Evolutionary conservation across 2,888 invertebrate genomes (phyloP).

Genomic region (Agriopis marginaria): DNA sequence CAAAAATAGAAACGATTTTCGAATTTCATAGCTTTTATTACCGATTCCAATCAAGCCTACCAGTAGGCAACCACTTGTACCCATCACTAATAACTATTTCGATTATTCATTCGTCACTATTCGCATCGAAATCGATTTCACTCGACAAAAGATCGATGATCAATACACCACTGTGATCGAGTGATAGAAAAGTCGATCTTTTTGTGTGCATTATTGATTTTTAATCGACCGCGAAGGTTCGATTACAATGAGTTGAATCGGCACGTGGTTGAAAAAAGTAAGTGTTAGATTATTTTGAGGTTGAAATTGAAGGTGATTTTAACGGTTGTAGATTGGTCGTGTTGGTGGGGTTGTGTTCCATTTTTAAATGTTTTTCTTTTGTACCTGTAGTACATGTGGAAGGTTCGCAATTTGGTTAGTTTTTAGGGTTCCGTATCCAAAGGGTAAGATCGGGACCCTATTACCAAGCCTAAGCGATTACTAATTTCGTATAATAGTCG

Average conservation of each 20-base stretch:
- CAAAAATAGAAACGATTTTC: background rate
- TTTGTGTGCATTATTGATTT: constrained; percentile 81
- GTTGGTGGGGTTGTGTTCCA: constrained; percentile 28
- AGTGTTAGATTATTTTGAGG: constrained; percentile 27
- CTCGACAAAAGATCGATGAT: constrained; percentile 80
- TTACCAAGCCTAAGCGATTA: no score
- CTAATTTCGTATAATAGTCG: no score
- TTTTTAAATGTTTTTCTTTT: constrained; percentile 15
- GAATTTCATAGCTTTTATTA: constrained; percentile 19
- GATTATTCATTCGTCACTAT: constrained; percentile 55
- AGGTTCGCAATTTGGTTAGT: no score
- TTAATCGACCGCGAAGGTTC: constrained; percentile 74
- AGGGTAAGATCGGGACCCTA: no score
- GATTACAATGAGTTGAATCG: constrained; percentile 61
- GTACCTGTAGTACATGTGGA: background rate
- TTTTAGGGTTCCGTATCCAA: no score
- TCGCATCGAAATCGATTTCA: constrained; percentile 81
- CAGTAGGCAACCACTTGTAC: constrained; percentile 45
- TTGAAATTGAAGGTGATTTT: constrained; percentile 36
- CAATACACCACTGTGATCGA: constrained; percentile 71
- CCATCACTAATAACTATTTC: constrained; percentile 41
- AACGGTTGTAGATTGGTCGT: constrained; percentile 34
- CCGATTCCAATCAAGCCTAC: constrained; percentile 59
- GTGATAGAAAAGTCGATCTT: constrained; percentile 77
- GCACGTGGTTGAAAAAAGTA: constrained; percentile 48